These are phyloP conservation scores for Eptesicus fuscus DNA, from an alignment of 2,113 vertebrate genomes.

Conservation along the genomic window DNA sequence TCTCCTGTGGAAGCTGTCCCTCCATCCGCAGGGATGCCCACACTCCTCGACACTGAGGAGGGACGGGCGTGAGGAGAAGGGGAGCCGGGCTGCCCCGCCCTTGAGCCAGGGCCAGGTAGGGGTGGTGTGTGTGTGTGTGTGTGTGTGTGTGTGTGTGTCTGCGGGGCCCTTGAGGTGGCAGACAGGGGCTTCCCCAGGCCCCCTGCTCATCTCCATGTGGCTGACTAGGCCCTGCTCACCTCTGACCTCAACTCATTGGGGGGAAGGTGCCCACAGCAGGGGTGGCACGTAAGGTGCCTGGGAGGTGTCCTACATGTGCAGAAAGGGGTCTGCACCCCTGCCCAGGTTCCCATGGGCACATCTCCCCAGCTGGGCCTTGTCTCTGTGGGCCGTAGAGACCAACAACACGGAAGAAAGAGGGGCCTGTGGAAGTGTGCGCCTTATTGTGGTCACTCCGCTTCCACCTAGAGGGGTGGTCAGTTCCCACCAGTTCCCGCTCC, in stretches of 20 bases:
- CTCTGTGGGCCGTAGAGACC: neutral
- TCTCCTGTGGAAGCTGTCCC: neutral
- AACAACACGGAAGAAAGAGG: rapidly evolving
- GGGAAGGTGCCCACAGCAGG: neutral
- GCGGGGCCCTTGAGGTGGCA: neutral
- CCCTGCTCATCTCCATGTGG: neutral
- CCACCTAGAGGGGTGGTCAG: neutral
- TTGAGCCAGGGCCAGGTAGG: neutral
- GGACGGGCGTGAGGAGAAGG: neutral
- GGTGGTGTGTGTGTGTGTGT: no score
- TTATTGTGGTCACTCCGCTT: neutral
- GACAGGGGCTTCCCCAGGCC: neutral
- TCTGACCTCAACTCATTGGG: neutral
- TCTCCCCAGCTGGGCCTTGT: neutral
- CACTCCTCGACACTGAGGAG: neutral
- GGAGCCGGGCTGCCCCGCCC: no score
- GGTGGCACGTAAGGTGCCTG: neutral
- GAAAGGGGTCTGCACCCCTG: neutral
- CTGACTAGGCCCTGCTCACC: neutral
- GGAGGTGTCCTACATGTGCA: neutral
- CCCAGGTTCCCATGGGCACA: rapidly evolving
- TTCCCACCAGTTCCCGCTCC: neutral
- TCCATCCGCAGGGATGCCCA: neutral
- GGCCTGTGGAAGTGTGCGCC: neutral
- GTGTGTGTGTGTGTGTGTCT: neutral